Base-by-base conservation (phyloP, 2,797 vertebrate genomes). In the Lagocephalus sceleratus region DNA sequence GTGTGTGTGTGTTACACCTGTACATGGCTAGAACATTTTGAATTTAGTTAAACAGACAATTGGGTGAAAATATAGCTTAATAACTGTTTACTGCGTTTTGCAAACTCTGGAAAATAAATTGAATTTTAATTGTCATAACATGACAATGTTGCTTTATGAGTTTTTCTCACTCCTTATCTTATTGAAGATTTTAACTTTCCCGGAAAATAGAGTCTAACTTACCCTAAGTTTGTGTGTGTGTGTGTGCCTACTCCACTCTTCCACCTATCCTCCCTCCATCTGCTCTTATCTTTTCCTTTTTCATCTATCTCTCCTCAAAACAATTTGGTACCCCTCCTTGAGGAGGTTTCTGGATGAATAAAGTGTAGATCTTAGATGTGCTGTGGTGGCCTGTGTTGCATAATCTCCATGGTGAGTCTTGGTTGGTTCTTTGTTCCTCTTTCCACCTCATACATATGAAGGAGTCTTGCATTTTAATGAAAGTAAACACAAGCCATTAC, bases 241-340 rank as follows among this genome's bases (percentile, higher is more conserved):
- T 63, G 52, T 65, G 45, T 63, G 43, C 57, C 41, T 57, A 5
- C 51, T 26, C 22, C 11, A 6, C 54, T 61, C 16, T 20, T 43
- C 14, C 39, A 16, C 57, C 56, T 63, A 17, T 65, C 51, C 68
- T 56, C 14, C 29, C 57, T 51, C 47, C 49, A 57, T 68, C 38
- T 26, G 8, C 45, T 51, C 47, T 57, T 42, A 22, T 43, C 17
- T 22, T 17, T 52, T 32, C 35, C 22, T 25, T 58, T 22, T 19
- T 73, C 49, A n/a, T 9, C 58, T 35, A 8, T 65, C 76, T 25
- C 12, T 57, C 20, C n/a, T 4, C 9, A 38, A 6, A 56, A 20
- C 50, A 21, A 39, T 42, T 58, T 69, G 66, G 53, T 76, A 75
- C 66, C 45, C 51, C 52, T 67, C 65, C 46, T 52, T 84, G 75